Base-by-base conservation (phyloP, 2,888 invertebrate species). In the Lepidocyrtinus sp. region DNA sequence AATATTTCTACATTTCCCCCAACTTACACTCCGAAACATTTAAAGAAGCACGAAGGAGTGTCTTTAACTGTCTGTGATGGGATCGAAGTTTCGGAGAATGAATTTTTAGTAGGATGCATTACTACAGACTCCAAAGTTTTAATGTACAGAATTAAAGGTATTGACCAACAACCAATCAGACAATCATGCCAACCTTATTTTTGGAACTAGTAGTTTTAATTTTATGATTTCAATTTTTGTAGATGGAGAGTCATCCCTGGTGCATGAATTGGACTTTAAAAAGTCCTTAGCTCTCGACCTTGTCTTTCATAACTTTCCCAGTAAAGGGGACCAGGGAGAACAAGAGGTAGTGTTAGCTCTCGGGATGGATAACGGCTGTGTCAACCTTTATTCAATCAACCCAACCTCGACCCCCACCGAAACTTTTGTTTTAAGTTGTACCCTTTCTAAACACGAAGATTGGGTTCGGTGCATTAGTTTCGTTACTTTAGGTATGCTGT, bases 401-500 rank as follows among this genome's bases (percentile, higher is more conserved):
- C 9, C 36, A 24, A 61, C 25, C 21, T 55, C 67, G 0, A n/a
- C 3, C n/a, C 24, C 26, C 24, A 50, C n/a, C 21, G 25, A 50
- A 9, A 36, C 64, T 25, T 81, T 85, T 74, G 50, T 46, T 1
- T 24, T 50, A 0, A 50, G 71, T 46, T 72, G 82, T 50, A 65
- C 81, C 0, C 65, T 86, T n/a, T 71, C 68, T 17, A 86, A 86
- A 64, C 86, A 86, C 46, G 86, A 86, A 75, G 86, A 86, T 45
- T 86, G 86, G 86, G 86, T 86, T 15, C 69, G 86, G 68, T 85
- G 85, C 55, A 65, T 86, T 61, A 71, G 64, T 55, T 83, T 86
- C 78, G 76, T 79, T 19, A 77, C 82, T 22, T 71, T 82, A 45
- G 83, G 85, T 85, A 82, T 64, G 69, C n/a, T n/a, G n/a, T n/a